Evolutionary conservation across 1,140 invertebrate species (phyloP).

Genomic region (Micrasema longulum): DNA sequence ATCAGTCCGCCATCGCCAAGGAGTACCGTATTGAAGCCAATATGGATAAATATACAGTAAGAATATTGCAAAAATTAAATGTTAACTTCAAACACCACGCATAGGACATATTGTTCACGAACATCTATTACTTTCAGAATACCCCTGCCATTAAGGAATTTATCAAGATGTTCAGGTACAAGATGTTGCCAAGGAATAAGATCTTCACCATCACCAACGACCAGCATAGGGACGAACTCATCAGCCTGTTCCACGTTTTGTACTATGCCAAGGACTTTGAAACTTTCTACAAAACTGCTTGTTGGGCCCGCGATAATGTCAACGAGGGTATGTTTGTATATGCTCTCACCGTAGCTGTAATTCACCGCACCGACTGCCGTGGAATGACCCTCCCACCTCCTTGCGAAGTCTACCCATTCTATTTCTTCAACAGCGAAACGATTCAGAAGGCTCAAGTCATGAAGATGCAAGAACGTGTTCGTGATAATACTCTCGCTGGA

Average conservation of each 20-base stretch:
- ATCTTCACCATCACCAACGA: constrained; percentile 69
- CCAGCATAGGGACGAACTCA: constrained; percentile 62
- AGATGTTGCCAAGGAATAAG: constrained; percentile 64
- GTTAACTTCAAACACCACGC: no score
- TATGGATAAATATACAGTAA: constrained; percentile 62
- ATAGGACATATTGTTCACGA: neutral
- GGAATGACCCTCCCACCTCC: constrained; percentile 72
- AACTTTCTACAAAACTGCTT: constrained; percentile 72
- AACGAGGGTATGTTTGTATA: constrained; percentile 74
- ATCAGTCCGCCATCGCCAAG: constrained; percentile 65
- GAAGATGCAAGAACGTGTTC: constrained; percentile 68
- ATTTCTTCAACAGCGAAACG: constrained; percentile 70
- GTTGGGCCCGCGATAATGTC: constrained; percentile 69
- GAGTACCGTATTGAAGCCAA: constrained; percentile 69
- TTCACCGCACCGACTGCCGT: constrained; percentile 69
- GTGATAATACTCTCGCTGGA: constrained; percentile 54
- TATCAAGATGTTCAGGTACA: constrained; percentile 64
- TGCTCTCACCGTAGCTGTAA: constrained; percentile 70
- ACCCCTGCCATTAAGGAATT: constrained; percentile 68
- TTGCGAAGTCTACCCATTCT: constrained; percentile 74
- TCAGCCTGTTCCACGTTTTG: constrained; percentile 66
- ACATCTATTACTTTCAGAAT: constrained; percentile 57
- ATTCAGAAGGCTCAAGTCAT: constrained; percentile 69
- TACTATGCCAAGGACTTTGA: constrained; percentile 72
- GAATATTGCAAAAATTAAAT: constrained; percentile 3